Conservation (phyloP, 2,888 invertebrate species). For the Listrodromus nycthemerus region DNA sequence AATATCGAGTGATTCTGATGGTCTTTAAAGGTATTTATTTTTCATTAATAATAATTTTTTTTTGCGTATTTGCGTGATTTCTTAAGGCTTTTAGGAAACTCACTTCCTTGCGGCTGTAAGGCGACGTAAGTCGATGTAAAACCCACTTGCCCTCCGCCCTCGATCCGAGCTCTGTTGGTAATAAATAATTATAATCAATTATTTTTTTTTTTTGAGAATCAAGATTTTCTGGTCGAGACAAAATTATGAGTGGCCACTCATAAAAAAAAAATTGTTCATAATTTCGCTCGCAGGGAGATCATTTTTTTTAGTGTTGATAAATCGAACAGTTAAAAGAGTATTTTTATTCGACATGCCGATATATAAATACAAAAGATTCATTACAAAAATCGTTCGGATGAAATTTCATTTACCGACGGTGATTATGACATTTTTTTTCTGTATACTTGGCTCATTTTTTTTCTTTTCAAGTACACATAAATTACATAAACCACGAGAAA, state of each 20-base stretch:
- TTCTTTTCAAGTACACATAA: constrained; percentile 9
- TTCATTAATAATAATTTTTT: no score
- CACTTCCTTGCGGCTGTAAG: no score
- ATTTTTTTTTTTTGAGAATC: no score
- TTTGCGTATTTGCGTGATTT: no score
- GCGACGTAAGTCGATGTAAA: no score
- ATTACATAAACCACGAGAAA: constrained; percentile 28
- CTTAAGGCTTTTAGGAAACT: no score
- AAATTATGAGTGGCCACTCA: no score
- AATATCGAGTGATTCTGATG: neutral
- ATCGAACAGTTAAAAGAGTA: constrained; percentile 16
- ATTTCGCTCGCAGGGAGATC: neutral
- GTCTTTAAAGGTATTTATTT: neutral
- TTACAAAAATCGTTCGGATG: constrained; percentile 18
- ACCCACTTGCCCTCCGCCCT: no score
- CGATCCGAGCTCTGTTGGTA: neutral
- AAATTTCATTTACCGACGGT: neutral
- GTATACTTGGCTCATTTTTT: constrained; percentile 14
- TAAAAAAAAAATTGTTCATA: no score
- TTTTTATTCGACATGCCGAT: constrained; percentile 37
- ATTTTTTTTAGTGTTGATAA: neutral
- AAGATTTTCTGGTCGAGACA: no score
- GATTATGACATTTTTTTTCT: neutral
- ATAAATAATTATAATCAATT: no score
- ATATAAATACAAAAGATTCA: constrained; percentile 23